Percentiles rank a stretch among this genome's conserved stretches.
phyloP scores from a whole-genome alignment of 92 coral and sea anemone genomes.

The Epizoanthus scotinus region DNA sequence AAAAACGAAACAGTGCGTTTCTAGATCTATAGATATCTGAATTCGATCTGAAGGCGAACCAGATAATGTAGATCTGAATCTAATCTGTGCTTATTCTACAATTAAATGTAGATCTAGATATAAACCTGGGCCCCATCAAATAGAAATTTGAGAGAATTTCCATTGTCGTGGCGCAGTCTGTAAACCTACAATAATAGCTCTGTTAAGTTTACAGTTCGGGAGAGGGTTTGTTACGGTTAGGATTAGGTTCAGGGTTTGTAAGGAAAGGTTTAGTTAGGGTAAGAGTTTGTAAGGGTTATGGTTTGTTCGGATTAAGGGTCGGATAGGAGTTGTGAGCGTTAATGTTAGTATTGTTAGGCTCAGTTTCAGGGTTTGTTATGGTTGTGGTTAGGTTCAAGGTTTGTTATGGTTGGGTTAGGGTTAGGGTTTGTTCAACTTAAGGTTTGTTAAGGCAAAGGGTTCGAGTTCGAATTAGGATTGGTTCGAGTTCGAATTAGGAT shows the following conservation, averaged over 20 bases:
- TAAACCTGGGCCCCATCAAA: too few species aligned
- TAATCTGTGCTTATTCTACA: too few species aligned
- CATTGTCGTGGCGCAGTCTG: conserved; percentile 16
- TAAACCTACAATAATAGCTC: conserved; percentile 7
- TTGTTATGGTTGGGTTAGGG: not conserved
- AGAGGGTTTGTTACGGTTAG: not conserved
- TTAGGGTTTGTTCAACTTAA: conserved; percentile 7
- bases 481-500: too few species aligned
- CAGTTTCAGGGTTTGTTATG: not conserved
- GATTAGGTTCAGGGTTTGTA: not conserved
- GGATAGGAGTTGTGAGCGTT: conserved; percentile 13
- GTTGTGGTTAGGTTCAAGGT: not conserved
- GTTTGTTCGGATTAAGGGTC: not conserved
- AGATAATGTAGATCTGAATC: too few species aligned
- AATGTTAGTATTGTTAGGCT: conserved; percentile 16
- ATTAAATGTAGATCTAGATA: too few species aligned
- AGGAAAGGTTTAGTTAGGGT: too few species aligned
- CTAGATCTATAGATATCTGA: too few species aligned
- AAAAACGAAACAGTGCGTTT: too few species aligned
- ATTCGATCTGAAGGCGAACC: too few species aligned
- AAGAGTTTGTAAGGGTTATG: too few species aligned
- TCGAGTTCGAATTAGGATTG: not conserved
- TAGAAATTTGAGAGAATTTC: conserved; percentile 14
- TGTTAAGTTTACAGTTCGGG: not conserved
- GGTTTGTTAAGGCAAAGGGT: conserved; percentile 13